These are phyloP conservation scores for Enteromius paludinosus DNA, from an alignment of 2,797 vertebrate genomes.

Conservation along the genomic window DNA sequence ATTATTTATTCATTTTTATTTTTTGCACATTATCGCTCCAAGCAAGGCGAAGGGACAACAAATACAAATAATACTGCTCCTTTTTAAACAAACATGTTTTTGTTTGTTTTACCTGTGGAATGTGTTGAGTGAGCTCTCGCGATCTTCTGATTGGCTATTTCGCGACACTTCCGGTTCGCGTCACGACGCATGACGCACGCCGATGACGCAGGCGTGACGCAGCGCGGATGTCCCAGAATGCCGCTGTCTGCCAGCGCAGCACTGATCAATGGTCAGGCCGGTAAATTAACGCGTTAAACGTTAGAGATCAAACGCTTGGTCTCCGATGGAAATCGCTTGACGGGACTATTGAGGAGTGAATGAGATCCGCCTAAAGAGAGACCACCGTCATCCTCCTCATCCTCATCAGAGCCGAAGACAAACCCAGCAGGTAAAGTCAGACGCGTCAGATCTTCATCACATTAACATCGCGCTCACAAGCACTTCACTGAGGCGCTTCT, in stretches of 20 bases:
- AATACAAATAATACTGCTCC: too few relatives aligned
- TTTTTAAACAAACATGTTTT: background rate
- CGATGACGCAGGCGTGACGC: slow-evolving; percentile 15
- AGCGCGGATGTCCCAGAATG: slow-evolving; percentile 33
- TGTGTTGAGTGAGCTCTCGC: background rate
- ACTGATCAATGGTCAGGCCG: slow-evolving; percentile 11
- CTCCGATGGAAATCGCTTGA: background rate
- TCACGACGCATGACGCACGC: background rate
- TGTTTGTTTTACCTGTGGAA: background rate
- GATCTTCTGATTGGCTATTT: background rate
- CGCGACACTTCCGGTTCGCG: background rate
- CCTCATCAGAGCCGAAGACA: slow-evolving; percentile 1
- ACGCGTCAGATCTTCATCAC: background rate
- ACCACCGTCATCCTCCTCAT: background rate
- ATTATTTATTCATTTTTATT: too few relatives aligned
- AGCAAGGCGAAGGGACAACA: background rate
- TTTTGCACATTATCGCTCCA: background rate
- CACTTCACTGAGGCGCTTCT: too few relatives aligned
- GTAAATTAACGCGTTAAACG: background rate
- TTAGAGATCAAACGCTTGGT: background rate
- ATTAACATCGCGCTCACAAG: too few relatives aligned
- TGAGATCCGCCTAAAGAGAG: background rate
- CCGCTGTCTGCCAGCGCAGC: slow-evolving; percentile 36
- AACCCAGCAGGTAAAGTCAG: slow-evolving; percentile 23
- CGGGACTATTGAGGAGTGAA: background rate